Conservation (phyloP, 2,888 invertebrate genomes). For the Agrotis ipsilon region DNA sequence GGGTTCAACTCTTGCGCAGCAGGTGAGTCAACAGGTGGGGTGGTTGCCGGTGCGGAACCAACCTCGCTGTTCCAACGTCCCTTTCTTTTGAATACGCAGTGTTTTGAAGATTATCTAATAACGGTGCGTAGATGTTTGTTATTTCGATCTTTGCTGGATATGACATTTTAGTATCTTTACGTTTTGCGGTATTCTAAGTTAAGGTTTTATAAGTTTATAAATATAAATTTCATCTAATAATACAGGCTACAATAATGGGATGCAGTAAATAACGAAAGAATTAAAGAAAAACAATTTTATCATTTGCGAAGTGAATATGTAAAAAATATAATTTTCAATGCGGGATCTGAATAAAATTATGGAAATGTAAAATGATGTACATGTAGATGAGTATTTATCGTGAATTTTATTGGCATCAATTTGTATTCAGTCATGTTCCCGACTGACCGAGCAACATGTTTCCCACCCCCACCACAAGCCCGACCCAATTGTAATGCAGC, state of each 20-base stretch:
- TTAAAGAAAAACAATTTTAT: too few species aligned
- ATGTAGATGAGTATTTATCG: conserved; percentile 56
- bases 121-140: conserved; percentile 6
- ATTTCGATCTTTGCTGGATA: not conserved
- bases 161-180: not conserved
- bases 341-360: conserved; percentile 7
- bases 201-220: too few species aligned
- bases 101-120: conserved; percentile 39
- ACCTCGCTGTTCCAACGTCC: conserved; percentile 66
- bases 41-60: conserved; percentile 84
- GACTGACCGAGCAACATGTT: conserved; percentile 87
- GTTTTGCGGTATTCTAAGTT: not conserved
- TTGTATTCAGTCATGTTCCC: conserved; percentile 85
- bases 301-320: too few species aligned
- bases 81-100: conserved; percentile 57
- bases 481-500: conserved; percentile 89
- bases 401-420: conserved; percentile 73
- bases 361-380: conserved; percentile 23
- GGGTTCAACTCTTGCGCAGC: conserved; percentile 74
- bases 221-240: not conserved
- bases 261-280: not conserved
- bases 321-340: not conserved
- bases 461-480: conserved; percentile 89
- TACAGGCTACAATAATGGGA: not conserved
- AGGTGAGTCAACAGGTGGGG: conserved; percentile 90